A percentile compares a stretch with the other conserved stretches of the same genome.
These are phyloP conservation scores for Pachypsylla venusta DNA, from an alignment of 1,140 invertebrate species.

Conservation along the genomic window DNA sequence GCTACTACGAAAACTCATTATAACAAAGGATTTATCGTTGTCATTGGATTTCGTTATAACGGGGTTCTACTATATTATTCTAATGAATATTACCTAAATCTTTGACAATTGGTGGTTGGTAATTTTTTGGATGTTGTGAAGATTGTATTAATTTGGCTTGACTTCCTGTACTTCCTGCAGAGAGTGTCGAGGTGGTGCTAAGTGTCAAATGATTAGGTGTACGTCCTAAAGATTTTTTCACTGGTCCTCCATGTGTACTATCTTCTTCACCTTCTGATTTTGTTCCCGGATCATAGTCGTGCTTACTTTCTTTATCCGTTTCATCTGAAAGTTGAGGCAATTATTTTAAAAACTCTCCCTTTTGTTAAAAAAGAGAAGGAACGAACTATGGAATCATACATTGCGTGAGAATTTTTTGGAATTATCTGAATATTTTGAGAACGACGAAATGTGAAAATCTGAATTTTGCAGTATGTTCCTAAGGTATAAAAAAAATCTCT, in stretches of 20 bases:
- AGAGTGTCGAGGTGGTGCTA: slow-evolving; percentile 83
- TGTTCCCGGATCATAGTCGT: slow-evolving; percentile 50
- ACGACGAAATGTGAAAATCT: too few relatives aligned
- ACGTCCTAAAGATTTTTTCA: slow-evolving; percentile 53
- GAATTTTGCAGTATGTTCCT: too few relatives aligned
- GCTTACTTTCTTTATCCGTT: slow-evolving; percentile 27
- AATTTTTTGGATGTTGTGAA: slow-evolving; percentile 77
- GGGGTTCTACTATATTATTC: too few relatives aligned
- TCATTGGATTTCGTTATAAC: too few relatives aligned
- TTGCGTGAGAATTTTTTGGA: too few relatives aligned
- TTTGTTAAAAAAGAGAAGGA: too few relatives aligned
- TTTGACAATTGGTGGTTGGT: slow-evolving; percentile 66
- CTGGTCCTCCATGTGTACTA: slow-evolving; percentile 29
- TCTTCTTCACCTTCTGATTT: slow-evolving; percentile 81
- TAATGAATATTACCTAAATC: slow-evolving; percentile 57
- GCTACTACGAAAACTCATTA: too few relatives aligned
- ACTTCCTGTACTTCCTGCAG: slow-evolving; percentile 81
- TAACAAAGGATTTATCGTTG: too few relatives aligned
- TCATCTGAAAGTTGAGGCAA: slow-evolving; percentile 22
- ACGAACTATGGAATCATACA: too few relatives aligned
- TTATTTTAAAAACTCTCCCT: too few relatives aligned
- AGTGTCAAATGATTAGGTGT: slow-evolving; percentile 84
- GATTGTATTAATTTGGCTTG: slow-evolving; percentile 86
- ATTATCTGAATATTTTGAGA: too few relatives aligned
- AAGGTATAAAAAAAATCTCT: too few relatives aligned